Evolutionary conservation across 37 sponge, comb jelly and placozoan species (phyloP), one percentile per base, ranked within the genome.

Genomic region (Tethya wilhelma): DNA sequence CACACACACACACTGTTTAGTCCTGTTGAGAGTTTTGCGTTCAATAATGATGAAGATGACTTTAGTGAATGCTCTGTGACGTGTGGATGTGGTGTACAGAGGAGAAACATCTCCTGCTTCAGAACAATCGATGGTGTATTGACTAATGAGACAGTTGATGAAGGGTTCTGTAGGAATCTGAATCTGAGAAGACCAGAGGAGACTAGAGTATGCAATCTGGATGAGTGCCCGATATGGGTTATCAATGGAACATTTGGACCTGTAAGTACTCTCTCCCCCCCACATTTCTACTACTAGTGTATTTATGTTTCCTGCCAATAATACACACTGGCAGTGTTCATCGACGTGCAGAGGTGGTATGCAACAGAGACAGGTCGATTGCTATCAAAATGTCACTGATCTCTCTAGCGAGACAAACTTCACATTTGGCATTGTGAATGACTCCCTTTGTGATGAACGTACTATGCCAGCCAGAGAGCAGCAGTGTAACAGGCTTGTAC

Each of bases 71-170:
- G 82, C 46, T 56, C 71, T 60, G 64, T 20, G n/a, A 68, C 70
- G 2, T 81, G 82, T 59, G 82, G 73, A 43, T 60, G 39, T 38
- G 82, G 82, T 60, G 4, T 59, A 4, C 71, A 69, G 46, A 4
- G 4, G 33, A 33, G 57, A 53, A 34, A 64, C 6, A 31, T 56
- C 23, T n/a, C 1, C 7, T 79, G 79, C 68, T 37, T 79, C 2
- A 33, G 40, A 44, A 32, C 7, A 4, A 41, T 68, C 9, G 45
- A 7, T 3, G 66, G 55, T 68, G 28, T 49, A 43, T 2, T 17
- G 20, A 56, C 38, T 6, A 26, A 44, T 45, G 8, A 44, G 12
- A 40, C 65, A 17, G 67, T 8, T 26, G 71, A 80, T 80, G 42
- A 58, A 1, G 43, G 32, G 22, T 4, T 22, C 36, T 69, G 69